Evolutionary conservation across 1,140 invertebrate genomes (phyloP).

Genomic region (Danaus plexippus): DNA sequence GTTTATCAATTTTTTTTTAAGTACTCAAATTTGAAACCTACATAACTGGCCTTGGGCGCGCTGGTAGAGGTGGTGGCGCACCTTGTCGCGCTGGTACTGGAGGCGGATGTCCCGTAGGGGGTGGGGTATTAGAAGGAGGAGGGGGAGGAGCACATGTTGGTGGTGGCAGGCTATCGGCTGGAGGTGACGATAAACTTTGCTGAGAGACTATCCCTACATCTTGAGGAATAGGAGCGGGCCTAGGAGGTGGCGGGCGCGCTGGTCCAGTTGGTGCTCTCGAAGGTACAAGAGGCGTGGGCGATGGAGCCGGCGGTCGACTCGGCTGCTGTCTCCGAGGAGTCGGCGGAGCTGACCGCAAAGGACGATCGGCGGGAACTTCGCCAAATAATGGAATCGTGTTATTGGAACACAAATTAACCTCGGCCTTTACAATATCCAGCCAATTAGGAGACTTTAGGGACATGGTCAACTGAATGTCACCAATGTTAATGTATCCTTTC

Average conservation of each 20-base stretch:
- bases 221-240: conserved; percentile 64
- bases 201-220: conserved; percentile 45
- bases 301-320: conserved; percentile 72
- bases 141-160: conserved; percentile 76
- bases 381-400: conserved; percentile 84
- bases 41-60: conserved; percentile 68
- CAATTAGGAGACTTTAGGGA: conserved; percentile 89
- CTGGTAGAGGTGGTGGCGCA: conserved; percentile 80
- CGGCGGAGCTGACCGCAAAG: conserved; percentile 59
- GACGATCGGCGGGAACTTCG: conserved; percentile 46
- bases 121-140: conserved; percentile 72
- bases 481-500: conserved; percentile 72
- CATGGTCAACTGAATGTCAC: conserved; percentile 79
- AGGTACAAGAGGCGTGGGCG: conserved; percentile 72
- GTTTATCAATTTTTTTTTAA: conserved; percentile 1
- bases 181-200: conserved; percentile 36
- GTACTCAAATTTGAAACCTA: conserved; percentile 21
- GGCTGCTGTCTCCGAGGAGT: conserved; percentile 66
- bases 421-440: conserved; percentile 83
- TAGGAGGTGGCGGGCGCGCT: conserved; percentile 68
- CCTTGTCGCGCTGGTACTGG: conserved; percentile 72
- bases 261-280: conserved; percentile 71
- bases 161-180: conserved; percentile 49
- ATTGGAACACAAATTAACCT: conserved; percentile 86
- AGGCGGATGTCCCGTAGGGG: conserved; percentile 72